Conservation (phyloP, 2,113 vertebrate genomes). For the Clarias gariepinus region DNA sequence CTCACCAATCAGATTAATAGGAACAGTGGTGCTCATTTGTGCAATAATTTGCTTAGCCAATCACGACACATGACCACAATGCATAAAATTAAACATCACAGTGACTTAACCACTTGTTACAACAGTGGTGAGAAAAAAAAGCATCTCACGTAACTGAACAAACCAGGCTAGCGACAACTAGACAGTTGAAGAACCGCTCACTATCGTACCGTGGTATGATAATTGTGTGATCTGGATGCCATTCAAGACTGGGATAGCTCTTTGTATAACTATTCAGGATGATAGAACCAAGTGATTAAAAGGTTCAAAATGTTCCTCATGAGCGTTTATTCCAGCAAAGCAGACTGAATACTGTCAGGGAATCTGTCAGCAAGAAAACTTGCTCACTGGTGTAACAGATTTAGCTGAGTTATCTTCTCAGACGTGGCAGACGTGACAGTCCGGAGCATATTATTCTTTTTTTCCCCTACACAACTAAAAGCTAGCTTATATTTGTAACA, state of each 20-base stretch:
- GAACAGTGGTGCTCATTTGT: background rate
- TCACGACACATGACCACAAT: background rate
- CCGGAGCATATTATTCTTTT: conserved; percentile 21
- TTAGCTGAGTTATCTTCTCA: conserved; percentile 38
- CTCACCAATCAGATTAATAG: background rate
- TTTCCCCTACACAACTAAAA: conserved; percentile 27
- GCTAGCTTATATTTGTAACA: conserved; percentile 37
- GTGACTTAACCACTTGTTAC: background rate
- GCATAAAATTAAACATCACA: background rate
- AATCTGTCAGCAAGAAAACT: conserved; percentile 25
- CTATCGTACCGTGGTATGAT: background rate
- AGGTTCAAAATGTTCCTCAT: conserved; percentile 13
- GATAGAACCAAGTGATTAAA: background rate
- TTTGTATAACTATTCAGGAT: background rate
- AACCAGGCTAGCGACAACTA: background rate
- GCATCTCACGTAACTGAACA: background rate
- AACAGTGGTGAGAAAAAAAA: background rate
- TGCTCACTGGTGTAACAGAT: conserved; percentile 31
- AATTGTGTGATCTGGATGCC: background rate
- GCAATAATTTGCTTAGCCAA: background rate
- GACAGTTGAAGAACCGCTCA: background rate
- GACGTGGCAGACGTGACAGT: conserved; percentile 43
- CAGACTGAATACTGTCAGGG: conserved; percentile 36
- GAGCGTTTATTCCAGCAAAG: conserved; percentile 4
- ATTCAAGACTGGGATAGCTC: background rate